phyloP scores from a whole-genome alignment of 64 coral and sea anemone genomes.

The Montipora cactus region DNA sequence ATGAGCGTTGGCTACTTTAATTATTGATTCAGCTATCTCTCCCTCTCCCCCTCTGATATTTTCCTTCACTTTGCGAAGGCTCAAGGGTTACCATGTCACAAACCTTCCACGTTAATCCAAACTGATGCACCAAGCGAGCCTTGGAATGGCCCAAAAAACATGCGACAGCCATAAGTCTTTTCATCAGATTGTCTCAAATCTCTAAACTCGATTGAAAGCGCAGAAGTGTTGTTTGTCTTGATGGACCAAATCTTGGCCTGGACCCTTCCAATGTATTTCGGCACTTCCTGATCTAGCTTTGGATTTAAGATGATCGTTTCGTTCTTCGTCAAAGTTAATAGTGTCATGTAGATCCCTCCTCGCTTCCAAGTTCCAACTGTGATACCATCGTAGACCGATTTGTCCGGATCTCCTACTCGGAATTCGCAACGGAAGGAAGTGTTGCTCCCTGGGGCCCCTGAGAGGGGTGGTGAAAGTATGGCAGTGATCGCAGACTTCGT shows the following conservation, averaged over 20 bases:
- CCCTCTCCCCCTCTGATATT: too few species aligned
- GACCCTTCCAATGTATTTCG: neutral
- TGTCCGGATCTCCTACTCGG: neutral
- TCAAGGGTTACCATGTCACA: neutral
- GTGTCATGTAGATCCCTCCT: neutral
- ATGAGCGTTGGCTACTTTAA: neutral
- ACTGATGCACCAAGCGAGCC: neutral
- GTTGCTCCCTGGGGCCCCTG: neutral
- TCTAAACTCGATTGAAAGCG: neutral
- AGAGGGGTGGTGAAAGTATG: neutral
- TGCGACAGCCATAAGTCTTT: neutral
- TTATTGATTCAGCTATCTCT: neutral
- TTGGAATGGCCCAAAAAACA: conserved; percentile 16
- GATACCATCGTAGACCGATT: neutral
- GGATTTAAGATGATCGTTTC: neutral
- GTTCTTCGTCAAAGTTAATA: neutral
- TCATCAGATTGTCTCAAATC: neutral
- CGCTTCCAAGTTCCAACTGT: conserved; percentile 4
- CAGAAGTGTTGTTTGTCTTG: neutral
- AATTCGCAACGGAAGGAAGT: neutral
- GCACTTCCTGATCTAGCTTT: neutral
- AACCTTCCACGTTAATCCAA: neutral
- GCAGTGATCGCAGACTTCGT: neutral
- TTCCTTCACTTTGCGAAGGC: neutral
- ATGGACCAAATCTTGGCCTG: neutral